Conservation (phyloP, 2,888 invertebrate genomes). For the Serripes groenlandicus region DNA sequence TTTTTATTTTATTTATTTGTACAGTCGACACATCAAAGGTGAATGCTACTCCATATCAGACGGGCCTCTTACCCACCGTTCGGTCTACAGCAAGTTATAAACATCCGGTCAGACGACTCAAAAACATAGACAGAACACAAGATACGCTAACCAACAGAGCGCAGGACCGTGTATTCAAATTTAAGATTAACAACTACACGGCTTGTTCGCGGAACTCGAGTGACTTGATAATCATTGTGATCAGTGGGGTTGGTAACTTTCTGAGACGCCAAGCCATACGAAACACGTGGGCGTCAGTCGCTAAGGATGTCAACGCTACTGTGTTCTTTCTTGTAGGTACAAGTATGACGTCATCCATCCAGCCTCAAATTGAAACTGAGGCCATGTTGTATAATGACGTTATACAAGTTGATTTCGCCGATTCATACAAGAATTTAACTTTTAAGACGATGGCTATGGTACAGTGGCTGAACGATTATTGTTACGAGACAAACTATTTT, state of each 20-base stretch:
- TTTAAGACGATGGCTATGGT: slow-evolving; percentile 87
- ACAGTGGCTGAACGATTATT: slow-evolving; percentile 86
- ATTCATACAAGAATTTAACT: slow-evolving; percentile 86
- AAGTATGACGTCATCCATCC: slow-evolving; percentile 25
- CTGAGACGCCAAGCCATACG: slow-evolving; percentile 76
- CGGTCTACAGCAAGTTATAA: background rate
- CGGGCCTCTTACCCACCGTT: background rate
- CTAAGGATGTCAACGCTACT: slow-evolving; percentile 63
- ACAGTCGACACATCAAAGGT: too few species aligned
- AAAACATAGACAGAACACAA: background rate
- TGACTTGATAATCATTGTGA: slow-evolving; percentile 69
- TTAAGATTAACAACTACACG: slow-evolving; percentile 1
- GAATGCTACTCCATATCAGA: too few species aligned
- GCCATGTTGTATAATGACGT: slow-evolving; percentile 80
- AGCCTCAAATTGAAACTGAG: slow-evolving; percentile 74
- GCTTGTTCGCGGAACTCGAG: background rate
- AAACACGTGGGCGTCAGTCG: slow-evolving; percentile 82
- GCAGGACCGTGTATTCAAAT: slow-evolving; percentile 7
- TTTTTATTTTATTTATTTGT: too few species aligned
- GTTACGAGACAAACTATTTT: slow-evolving; percentile 83
- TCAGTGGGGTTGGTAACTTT: slow-evolving; percentile 78
- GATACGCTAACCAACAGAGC: background rate
- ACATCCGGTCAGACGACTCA: background rate
- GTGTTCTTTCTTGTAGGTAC: slow-evolving; percentile 82
- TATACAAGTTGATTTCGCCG: slow-evolving; percentile 84